phyloP scores from a whole-genome alignment of 1,140 invertebrate genomes.

The Oedothorax gibbosus region DNA sequence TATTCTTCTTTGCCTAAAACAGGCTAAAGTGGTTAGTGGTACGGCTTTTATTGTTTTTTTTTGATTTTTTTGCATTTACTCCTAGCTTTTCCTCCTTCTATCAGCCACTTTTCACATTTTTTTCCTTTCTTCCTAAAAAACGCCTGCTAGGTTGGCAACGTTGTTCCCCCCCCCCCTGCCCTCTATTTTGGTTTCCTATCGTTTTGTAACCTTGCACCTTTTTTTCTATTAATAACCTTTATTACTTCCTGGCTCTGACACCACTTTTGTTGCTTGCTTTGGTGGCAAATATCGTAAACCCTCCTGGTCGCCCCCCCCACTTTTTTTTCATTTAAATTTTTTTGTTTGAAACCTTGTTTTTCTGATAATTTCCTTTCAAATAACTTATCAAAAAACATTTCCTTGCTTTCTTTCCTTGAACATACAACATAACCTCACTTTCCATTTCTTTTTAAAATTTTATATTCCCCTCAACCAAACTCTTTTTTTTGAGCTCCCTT shows the following conservation, averaged over 20 bases:
- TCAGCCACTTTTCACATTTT: not conserved
- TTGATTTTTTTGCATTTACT: not conserved
- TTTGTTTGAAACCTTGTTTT: not conserved
- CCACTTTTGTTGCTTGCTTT: not conserved
- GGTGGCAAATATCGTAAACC: not conserved
- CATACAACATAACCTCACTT: not conserved
- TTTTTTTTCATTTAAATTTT: constrained; percentile 2
- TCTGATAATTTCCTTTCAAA: not conserved
- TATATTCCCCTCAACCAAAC: no score
- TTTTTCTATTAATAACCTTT: not conserved
- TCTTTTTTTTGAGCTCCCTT: not conserved
- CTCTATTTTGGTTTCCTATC: no score
- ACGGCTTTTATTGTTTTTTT: not conserved
- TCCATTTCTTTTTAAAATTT: not conserved
- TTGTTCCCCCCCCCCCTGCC: no score
- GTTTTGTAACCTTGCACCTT: no score
- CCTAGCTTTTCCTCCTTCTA: no score
- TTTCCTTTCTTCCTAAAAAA: not conserved
- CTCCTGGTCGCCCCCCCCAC: no score
- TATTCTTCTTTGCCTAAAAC: not conserved
- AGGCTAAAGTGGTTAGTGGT: not conserved
- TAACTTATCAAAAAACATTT: constrained; percentile 4
- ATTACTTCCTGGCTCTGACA: not conserved
- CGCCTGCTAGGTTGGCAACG: not conserved
- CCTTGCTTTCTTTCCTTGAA: not conserved